These are phyloP conservation scores for Mirounga angustirostris DNA, from an alignment of 2,113 vertebrate genomes.

Conservation along the genomic window DNA sequence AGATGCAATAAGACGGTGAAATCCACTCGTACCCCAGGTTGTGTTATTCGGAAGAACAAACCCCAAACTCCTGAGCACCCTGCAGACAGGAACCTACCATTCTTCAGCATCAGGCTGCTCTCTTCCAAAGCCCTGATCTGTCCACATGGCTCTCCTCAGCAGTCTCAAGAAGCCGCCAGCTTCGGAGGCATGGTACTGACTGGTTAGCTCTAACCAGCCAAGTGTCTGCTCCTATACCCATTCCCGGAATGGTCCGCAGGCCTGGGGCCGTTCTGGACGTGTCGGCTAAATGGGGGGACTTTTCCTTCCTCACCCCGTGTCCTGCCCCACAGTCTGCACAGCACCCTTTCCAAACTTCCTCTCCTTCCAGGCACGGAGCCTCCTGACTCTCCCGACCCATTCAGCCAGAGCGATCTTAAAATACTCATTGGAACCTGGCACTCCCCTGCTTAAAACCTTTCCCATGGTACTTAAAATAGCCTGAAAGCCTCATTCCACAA, in stretches of 20 bases:
- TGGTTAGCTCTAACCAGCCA: neutral
- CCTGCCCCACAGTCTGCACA: neutral
- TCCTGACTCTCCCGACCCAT: neutral
- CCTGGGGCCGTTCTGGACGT: neutral
- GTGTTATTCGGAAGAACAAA: neutral
- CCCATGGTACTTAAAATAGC: neutral
- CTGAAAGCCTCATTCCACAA: neutral
- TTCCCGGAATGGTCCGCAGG: neutral
- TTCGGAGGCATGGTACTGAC: neutral
- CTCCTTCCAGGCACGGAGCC: neutral
- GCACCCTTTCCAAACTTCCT: neutral
- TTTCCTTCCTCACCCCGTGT: neutral
- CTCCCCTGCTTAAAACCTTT: neutral
- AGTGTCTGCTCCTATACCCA: neutral
- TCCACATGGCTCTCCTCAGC: neutral
- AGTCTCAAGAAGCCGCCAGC: neutral
- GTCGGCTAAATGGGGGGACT: accelerated
- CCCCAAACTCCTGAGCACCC: neutral
- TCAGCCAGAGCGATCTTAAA: neutral
- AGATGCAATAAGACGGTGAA: neutral
- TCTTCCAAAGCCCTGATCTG: neutral
- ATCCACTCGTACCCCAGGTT: neutral
- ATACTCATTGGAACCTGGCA: neutral
- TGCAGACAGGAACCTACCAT: neutral
- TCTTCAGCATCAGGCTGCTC: neutral